Evolutionary conservation across 37 sponge, comb jelly and placozoan genomes (phyloP), one percentile per base, ranked within the genome.

Genomic region (Crambe crambe): DNA sequence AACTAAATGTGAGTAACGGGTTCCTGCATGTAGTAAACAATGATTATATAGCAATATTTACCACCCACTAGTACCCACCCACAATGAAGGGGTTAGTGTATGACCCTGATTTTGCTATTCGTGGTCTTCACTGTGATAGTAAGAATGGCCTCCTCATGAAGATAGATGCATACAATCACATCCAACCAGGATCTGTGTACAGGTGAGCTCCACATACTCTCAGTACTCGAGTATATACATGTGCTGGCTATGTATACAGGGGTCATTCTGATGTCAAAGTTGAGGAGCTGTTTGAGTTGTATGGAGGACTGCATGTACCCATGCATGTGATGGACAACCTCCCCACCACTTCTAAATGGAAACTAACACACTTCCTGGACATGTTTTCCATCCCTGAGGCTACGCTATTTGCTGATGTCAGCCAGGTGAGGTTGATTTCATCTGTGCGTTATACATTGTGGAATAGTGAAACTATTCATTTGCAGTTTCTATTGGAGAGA

Each of bases 101-200:
- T 73, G 83, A 98, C 68, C 92, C 93, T 30, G 56, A 79, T 58
- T 94, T 96, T 94, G 87, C 88, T 27, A 90, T 94, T 39, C 75
- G 99, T 63, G 99, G 99, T 4, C 76, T 96, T 12, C 99, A 98
- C 66, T 93, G 86, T 81, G 97, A 98, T 74, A 54, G 76, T 26
- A 81, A 51, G 64, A 47, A 76, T 38, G 94, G 94, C 31, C 42
- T 86, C 4, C 70, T 94, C 56, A 87, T 97, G 95, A 97, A 97
- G 68, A 78, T 97, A 30, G 97, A 97, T 75, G 85, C 85, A 2
- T 84, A 90, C 43, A 92, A 88, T 65, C 90, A 89, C 62, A 94
- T 97, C 30, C 85, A 97, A 47, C 82, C 85, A 5, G 80, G 76
- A 9, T 85, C 97, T 40, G 97, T 94, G 18, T 89, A 94, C 72